Evolutionary conservation across 2,888 invertebrate species (phyloP), one percentile per base, ranked within the genome.

Genomic region (Pseudanteris insignis): DNA sequence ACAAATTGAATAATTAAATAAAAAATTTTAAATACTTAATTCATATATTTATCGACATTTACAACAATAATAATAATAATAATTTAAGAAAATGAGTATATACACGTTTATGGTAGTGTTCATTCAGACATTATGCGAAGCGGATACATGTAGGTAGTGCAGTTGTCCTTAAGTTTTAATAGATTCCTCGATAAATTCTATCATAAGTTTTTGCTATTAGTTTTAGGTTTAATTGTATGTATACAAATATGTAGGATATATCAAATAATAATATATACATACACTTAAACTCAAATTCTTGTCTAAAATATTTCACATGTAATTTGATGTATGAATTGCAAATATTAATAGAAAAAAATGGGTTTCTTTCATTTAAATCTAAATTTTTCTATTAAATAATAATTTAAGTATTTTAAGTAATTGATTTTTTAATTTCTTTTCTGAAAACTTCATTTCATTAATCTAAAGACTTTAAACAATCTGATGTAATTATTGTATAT

Each of bases 141-240:
- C 24, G 25, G 28, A 38, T 50, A 33, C 44, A 50, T 21, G 43
- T 50, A 58, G 50, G 50, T 21, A 28, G 43, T 30, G 38, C 29
- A 30, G 38, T 34, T 47, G 43, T 53, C 59, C 59, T 53, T 47
- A 53, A 60, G 53, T 41, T 47, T 60, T 47, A 59, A 53, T 33
- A 8, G 14, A 37, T 34, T 37, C 37, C 10, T 57, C 26, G 13
- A 50, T 58, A 38, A 58, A 50, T 48, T 11, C 48, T 58, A 29
- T 36, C 12, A 33, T 38, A 43, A 48, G 32, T 43, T 48, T 47
- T 29, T 14, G 24, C 34, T 55, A 36, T 36, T n/a, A 47, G 36
- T 29, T 37, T 44, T 53, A 13, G 9, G n/a, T 13, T n/a, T 47
- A 40, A 29, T 43, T 37, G 51, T 51, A 11, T 44, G 30, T 30